Conservation (phyloP, 1,140 invertebrate genomes). For the Pararge aegeria region DNA sequence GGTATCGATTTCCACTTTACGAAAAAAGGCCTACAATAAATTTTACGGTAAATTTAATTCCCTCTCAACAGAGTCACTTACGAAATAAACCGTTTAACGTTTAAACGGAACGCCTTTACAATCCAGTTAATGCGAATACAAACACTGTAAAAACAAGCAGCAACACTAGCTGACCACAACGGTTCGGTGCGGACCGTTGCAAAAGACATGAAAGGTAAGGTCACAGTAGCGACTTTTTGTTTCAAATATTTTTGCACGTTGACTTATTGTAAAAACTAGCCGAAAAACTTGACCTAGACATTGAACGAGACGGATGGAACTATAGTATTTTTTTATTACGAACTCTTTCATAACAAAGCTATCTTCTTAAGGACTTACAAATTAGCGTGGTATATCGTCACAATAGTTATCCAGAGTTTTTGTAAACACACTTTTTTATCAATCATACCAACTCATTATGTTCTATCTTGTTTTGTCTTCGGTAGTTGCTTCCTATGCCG, state of each 20-base stretch:
- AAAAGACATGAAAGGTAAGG: constrained; percentile 1
- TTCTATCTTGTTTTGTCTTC: too few species aligned
- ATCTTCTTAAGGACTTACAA: too few species aligned
- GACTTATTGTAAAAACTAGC: too few species aligned
- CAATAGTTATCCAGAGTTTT: too few species aligned
- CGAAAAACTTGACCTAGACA: too few species aligned
- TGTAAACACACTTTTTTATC: too few species aligned
- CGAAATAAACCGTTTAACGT: background rate
- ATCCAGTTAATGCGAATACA: constrained; percentile 2
- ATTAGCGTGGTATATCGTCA: too few species aligned
- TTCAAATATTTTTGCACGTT: background rate
- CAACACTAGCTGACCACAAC: constrained; percentile 25
- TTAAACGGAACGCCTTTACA: background rate
- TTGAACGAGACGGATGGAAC: too few species aligned
- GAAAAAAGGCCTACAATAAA: background rate
- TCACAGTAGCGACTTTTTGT: background rate
- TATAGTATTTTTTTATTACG: too few species aligned
- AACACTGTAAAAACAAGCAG: constrained; percentile 15
- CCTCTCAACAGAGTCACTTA: background rate
- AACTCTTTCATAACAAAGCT: too few species aligned
- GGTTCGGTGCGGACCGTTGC: constrained; percentile 26
- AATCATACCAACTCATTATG: too few species aligned
- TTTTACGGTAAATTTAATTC: background rate
- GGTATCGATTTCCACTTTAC: background rate
- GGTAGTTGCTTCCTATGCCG: too few species aligned